These are phyloP conservation scores for Myotis brandtii DNA, from an alignment of 2,113 vertebrate genomes.

Conservation along the genomic window DNA sequence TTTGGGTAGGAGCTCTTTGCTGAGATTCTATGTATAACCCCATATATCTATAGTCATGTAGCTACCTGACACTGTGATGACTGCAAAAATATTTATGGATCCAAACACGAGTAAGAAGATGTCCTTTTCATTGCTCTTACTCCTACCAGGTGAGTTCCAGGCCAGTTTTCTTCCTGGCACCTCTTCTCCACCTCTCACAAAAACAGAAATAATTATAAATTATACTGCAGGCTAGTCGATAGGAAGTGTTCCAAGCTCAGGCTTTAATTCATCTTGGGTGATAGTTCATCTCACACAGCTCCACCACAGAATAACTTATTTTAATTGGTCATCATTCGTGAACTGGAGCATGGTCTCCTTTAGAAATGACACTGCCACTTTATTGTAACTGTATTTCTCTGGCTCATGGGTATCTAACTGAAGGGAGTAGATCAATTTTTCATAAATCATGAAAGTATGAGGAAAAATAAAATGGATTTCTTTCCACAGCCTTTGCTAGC, in stretches of 20 bases:
- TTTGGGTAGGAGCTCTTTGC: not conserved
- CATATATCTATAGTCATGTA: not conserved
- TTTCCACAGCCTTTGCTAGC: not conserved
- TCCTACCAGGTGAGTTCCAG: slow-evolving; percentile 28
- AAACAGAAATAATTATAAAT: slow-evolving; percentile 80
- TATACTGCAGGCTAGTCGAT: slow-evolving; percentile 53
- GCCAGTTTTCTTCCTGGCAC: slow-evolving; percentile 32
- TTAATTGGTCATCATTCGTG: slow-evolving; percentile 78
- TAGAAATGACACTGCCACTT: slow-evolving; percentile 72
- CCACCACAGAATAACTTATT: slow-evolving; percentile 78
- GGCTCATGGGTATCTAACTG: slow-evolving; percentile 69
- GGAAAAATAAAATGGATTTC: slow-evolving; percentile 63
- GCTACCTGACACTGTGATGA: not conserved
- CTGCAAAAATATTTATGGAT: slow-evolving; percentile 56
- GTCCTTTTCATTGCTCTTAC: slow-evolving; percentile 33
- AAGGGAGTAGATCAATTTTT: slow-evolving; percentile 68
- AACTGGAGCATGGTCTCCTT: slow-evolving; percentile 55
- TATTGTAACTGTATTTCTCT: slow-evolving; percentile 75
- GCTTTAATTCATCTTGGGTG: slow-evolving; percentile 72
- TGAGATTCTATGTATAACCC: not conserved
- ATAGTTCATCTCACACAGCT: slow-evolving; percentile 72
- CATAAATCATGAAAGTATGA: slow-evolving; percentile 68
- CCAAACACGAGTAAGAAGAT: slow-evolving; percentile 22
- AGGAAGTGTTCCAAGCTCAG: slow-evolving; percentile 59
- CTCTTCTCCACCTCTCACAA: not conserved